A percentile compares a stretch with the other conserved stretches of the same genome.
These are phyloP conservation scores for Propithecus coquereli DNA, from an alignment of 2,113 vertebrate genomes.

Conservation along the genomic window DNA sequence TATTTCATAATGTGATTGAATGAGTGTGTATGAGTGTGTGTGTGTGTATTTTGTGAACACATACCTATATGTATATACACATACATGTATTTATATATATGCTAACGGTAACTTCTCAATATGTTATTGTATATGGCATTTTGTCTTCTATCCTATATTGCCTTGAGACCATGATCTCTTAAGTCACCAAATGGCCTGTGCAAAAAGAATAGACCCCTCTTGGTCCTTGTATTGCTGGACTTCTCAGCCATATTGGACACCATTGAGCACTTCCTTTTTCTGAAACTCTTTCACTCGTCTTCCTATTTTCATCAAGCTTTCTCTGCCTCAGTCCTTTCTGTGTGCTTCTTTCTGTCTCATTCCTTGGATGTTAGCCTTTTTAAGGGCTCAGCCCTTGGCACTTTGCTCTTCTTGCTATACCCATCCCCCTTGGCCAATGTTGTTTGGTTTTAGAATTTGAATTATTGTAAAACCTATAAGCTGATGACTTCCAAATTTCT, in stretches of 20 bases:
- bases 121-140: not conserved
- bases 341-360: not conserved
- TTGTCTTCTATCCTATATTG: not conserved
- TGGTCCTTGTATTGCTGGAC: not conserved
- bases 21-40: not conserved
- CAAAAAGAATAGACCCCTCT: not conserved
- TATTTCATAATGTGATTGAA: not conserved
- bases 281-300: not conserved
- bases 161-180: not conserved
- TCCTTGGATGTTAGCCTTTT: not conserved
- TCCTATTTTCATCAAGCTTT: not conserved
- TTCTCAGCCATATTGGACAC: not conserved
- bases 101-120: not conserved
- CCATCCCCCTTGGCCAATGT: not conserved
- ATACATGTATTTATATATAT: not conserved
- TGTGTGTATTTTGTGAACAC: not conserved
- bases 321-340: not conserved
- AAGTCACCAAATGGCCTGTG: not conserved
- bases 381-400: not conserved
- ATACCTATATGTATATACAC: not conserved
- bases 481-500: not conserved
- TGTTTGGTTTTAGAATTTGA: constrained; percentile 20
- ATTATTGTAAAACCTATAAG: not conserved
- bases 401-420: not conserved
- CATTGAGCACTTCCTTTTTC: not conserved